Evolutionary conservation across 2,888 invertebrate species (phyloP).

Genomic region (Unio pictorum): DNA sequence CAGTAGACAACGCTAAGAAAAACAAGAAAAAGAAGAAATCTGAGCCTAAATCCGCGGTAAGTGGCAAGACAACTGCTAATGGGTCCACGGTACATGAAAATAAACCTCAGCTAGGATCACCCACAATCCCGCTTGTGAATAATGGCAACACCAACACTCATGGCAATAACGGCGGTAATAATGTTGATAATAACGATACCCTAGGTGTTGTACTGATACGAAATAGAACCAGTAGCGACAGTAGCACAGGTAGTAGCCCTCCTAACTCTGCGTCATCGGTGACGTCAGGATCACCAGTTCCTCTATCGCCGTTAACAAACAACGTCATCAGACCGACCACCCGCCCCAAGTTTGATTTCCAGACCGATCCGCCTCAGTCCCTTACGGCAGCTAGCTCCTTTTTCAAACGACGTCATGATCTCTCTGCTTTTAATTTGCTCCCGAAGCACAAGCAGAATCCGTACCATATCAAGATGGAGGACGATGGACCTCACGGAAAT

Average conservation of each 20-base stretch:
- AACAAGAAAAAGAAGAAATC: conserved; percentile 80
- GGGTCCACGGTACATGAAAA: neutral
- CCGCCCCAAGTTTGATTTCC: conserved; percentile 32
- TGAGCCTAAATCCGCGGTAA: conserved; percentile 78
- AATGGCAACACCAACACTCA: conserved; percentile 36
- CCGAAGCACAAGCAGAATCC: conserved; percentile 97
- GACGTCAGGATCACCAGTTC: conserved; percentile 45
- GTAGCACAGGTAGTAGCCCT: conserved; percentile 70
- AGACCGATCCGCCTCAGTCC: conserved; percentile 19
- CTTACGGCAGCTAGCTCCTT: conserved; percentile 74
- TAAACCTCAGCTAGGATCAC: neutral
- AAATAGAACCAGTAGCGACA: conserved; percentile 67
- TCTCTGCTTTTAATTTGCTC: conserved; percentile 82
- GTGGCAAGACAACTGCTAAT: conserved; percentile 25
- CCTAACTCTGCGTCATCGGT: conserved; percentile 61
- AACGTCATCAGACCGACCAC: conserved; percentile 23
- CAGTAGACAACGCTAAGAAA: conserved; percentile 46
- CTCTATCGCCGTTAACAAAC: conserved; percentile 42
- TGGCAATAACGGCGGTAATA: conserved; percentile 74
- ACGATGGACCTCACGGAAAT: conserved; percentile 98
- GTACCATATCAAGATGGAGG: conserved; percentile 99
- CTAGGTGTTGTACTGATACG: conserved; percentile 11
- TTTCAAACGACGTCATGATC: conserved; percentile 93
- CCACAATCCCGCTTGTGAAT: neutral
- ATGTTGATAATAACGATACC: conserved; percentile 22